Conservation (phyloP, 2,797 vertebrate species). For the Squalus acanthias region DNA sequence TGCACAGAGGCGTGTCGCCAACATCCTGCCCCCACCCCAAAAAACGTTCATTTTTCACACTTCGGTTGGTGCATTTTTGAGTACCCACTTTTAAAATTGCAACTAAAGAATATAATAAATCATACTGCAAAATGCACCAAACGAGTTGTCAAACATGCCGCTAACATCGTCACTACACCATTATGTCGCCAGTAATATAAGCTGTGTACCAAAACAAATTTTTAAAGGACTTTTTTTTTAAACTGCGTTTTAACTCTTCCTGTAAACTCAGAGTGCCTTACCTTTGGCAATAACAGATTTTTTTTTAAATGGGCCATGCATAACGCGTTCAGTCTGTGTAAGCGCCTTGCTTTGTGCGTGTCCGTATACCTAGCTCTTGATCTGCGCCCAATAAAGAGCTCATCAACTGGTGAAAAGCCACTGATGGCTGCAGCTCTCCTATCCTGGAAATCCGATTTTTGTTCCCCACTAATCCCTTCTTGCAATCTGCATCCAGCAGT, state of each 20-base stretch:
- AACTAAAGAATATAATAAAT: background rate
- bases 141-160: background rate
- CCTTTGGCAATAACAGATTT: background rate
- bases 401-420: conserved; percentile 82
- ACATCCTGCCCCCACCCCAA: background rate
- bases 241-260: background rate
- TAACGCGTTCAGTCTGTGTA: background rate
- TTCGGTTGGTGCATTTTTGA: background rate
- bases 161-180: background rate
- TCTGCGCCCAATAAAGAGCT: conserved; percentile 53
- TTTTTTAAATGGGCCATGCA: background rate
- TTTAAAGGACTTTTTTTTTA: background rate
- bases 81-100: background rate
- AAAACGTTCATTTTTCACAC: background rate
- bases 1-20: background rate
- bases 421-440: conserved; percentile 70
- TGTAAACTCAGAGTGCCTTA: background rate
- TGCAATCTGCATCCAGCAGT: conserved; percentile 85
- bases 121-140: background rate
- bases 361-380: background rate
- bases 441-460: conserved; percentile 88
- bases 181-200: background rate
- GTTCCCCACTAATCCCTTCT: conserved; percentile 81
- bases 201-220: background rate
- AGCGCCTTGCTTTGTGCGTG: background rate